Conservation (phyloP, 2,113 vertebrate species). For the Ptyas mucosa region DNA sequence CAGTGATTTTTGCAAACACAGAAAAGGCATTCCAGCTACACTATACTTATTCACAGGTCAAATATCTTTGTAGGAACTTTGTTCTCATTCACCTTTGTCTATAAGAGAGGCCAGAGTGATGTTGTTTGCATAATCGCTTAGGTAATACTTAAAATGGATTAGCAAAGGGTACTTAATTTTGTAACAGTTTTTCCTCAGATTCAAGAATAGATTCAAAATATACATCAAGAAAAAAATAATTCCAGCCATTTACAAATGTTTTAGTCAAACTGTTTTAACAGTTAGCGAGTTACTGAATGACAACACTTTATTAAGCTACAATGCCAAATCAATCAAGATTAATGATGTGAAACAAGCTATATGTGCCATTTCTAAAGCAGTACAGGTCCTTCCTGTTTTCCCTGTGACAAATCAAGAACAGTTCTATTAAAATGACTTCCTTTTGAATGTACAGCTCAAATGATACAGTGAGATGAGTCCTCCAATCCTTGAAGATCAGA, state of each 20-base stretch:
- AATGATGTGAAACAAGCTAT: not conserved
- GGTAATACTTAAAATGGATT: not conserved
- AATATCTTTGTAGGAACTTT: not conserved
- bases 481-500: not conserved
- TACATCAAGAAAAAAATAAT: not conserved
- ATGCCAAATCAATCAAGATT: not conserved
- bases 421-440: not conserved
- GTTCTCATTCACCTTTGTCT: not conserved
- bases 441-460: not conserved
- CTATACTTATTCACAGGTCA: not conserved
- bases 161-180: not conserved
- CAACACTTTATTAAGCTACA: not conserved
- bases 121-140: not conserved
- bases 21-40: not conserved
- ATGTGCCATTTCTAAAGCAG: not conserved
- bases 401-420: not conserved
- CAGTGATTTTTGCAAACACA: not conserved
- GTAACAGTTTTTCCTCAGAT: not conserved
- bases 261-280: not conserved
- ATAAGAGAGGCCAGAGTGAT: too few relatives aligned
- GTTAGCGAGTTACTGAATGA: not conserved
- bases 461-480: not conserved
- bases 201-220: not conserved
- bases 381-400: not conserved
- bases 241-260: not conserved